phyloP scores from a whole-genome alignment of 2,888 invertebrate genomes.

The Synergus laeviventris region DNA sequence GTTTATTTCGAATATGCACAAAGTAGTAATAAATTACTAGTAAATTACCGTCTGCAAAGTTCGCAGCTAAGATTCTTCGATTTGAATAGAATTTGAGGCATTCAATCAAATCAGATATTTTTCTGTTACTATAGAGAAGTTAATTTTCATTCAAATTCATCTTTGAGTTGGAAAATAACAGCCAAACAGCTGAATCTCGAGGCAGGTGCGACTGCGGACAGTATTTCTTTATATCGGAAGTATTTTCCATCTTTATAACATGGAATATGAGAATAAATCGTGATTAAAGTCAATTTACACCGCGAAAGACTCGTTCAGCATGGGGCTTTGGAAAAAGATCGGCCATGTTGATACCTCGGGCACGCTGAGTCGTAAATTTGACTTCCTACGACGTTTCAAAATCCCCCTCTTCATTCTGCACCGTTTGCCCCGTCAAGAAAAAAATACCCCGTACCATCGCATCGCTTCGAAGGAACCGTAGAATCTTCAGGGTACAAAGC shows the following conservation, averaged over 20 bases:
- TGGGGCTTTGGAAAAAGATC: slow-evolving; percentile 46
- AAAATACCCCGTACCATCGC: slow-evolving; percentile 43
- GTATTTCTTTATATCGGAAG: background rate
- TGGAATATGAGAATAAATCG: background rate
- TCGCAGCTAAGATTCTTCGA: background rate
- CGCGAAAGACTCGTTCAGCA: slow-evolving; percentile 2
- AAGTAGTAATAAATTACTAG: background rate
- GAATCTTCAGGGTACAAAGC: slow-evolving; percentile 47
- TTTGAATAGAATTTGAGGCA: background rate
- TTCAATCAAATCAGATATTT: background rate
- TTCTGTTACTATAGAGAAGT: background rate
- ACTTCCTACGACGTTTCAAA: slow-evolving; percentile 47
- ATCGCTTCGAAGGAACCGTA: slow-evolving; percentile 43
- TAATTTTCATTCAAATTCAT: background rate
- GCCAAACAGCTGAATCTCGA: background rate
- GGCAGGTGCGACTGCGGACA: background rate
- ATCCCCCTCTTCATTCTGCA: slow-evolving; percentile 45
- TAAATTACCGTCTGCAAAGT: background rate
- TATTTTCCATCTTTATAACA: background rate
- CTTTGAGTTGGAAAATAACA: background rate
- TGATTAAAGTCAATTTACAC: slow-evolving; percentile 15
- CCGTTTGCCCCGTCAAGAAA: slow-evolving; percentile 40
- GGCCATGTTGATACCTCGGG: slow-evolving; percentile 52
- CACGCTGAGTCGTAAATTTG: slow-evolving; percentile 54
- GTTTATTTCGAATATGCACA: background rate